Evolutionary conservation across 2,797 vertebrate species (phyloP), one percentile per base, ranked within the genome.

Genomic region (Ptychadena robeensis): DNA sequence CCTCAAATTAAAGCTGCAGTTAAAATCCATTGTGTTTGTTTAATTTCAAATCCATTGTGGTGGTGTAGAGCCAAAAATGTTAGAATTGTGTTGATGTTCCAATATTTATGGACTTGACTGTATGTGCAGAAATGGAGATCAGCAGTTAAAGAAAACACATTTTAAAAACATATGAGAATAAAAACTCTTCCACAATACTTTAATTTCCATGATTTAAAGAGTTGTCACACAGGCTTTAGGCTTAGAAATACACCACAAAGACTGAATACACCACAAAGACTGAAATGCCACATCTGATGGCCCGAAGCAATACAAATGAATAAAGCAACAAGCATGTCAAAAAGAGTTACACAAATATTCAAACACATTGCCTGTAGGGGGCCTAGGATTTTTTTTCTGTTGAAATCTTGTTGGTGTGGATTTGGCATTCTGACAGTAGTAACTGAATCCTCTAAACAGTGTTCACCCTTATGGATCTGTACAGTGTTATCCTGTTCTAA

Each of bases 401-500:
- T 44, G 59, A 48, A 70, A 67, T 67, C 38, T 65, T 83, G 44
- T 53, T 53, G 67, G 74, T 84, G 64, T n/a, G 12, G 32, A 69
- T 69, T 79, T 80, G 77, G 77, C 77, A 75, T 27, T 30, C 70
- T 80, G 70, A 80, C 77, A 74, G 77, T 34, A 80, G 77, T 80
- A 84, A 80, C 75, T 73, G 74, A 79, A 83, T 79, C 61, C 70
- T 83, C 38, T 73, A 83, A 83, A 73, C 82, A 83, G 31, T 80
- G 44, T 80, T 80, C 65, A 80, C 70, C 77, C 71, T 63, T 84
- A 75, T 63, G 64, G 77, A 80, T 75, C 77, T 85, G 77, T 85
- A 59, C 71, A 85, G 77, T 80, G 77, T 85, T 85, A 85, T 80
- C 64, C 61, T 80, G 71, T 63, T 73, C 82, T 80, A 80, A 85